A percentile compares a stretch with the other conserved stretches of the same genome.
Evolutionary conservation across 2,888 invertebrate genomes (phyloP).

Genomic region (Calameuta idolon): DNA sequence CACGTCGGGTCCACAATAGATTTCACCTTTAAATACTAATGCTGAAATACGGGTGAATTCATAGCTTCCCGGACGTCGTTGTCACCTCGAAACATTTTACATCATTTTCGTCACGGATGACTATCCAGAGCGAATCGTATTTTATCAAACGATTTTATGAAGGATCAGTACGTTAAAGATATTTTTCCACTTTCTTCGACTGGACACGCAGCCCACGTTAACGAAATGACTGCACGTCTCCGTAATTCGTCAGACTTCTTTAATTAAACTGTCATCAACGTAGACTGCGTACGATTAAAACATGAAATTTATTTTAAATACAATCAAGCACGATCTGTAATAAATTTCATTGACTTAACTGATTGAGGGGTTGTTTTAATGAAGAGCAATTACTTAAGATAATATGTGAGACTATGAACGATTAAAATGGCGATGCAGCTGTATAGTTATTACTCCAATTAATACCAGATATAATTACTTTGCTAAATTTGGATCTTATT

Average conservation of each 20-base stretch:
- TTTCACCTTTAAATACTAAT: background rate
- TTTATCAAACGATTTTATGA: background rate
- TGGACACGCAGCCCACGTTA: no score
- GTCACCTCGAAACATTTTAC: background rate
- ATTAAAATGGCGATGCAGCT: background rate
- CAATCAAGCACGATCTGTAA: background rate
- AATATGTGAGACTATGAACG: background rate
- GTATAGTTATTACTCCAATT: background rate
- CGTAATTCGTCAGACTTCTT: background rate
- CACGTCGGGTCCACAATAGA: background rate
- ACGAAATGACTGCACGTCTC: no score
- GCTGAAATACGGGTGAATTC: background rate
- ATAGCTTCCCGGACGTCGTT: background rate
- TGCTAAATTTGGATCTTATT: background rate
- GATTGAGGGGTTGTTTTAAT: background rate
- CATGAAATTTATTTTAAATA: background rate
- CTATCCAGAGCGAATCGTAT: background rate
- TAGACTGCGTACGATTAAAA: background rate
- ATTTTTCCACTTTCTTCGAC: background rate
- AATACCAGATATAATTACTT: background rate
- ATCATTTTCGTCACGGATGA: background rate
- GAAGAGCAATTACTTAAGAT: background rate
- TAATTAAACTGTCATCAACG: background rate
- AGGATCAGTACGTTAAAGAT: background rate
- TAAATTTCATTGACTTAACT: background rate